phyloP scores from a whole-genome alignment of 2,113 vertebrate genomes.

The Cisticola juncidis region DNA sequence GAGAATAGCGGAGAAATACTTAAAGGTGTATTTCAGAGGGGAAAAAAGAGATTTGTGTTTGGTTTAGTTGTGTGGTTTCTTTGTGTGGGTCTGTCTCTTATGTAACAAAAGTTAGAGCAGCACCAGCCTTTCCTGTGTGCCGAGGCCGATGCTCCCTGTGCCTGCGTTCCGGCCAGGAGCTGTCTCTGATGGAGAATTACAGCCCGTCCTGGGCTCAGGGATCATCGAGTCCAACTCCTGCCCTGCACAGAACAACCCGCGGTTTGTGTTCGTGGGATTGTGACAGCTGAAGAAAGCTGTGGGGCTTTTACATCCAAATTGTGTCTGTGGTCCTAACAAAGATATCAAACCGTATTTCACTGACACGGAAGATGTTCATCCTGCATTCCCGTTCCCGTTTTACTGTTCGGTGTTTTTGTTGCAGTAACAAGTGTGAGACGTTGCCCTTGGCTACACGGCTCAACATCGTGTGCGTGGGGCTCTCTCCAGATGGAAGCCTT shows the following conservation, averaged over 20 bases:
- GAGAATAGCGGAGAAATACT: rapidly evolving
- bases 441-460: slow-evolving; percentile 84
- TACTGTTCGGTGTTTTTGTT: not conserved
- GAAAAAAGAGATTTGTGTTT: rapidly evolving
- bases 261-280: rapidly evolving
- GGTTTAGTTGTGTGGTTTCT: rapidly evolving
- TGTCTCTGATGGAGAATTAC: rapidly evolving
- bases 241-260: not conserved
- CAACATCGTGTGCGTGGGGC: slow-evolving; percentile 88
- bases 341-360: rapidly evolving
- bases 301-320: not conserved
- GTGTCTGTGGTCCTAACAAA: not conserved
- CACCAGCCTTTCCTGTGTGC: rapidly evolving
- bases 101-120: not conserved
- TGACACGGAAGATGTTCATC: rapidly evolving
- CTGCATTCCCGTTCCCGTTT: rapidly evolving
- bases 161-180: rapidly evolving
- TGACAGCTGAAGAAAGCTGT: rapidly evolving
- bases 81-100: rapidly evolving
- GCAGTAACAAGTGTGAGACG: slow-evolving; percentile 91
- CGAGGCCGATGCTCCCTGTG: rapidly evolving
- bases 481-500: slow-evolving; percentile 87
- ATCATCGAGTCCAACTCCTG: not conserved
- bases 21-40: not conserved
- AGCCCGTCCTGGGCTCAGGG: not conserved